Percentiles rank a stretch among this genome's conserved stretches.
phyloP scores from a whole-genome alignment of 2,888 invertebrate species.

The Dinocampus coccinellae region DNA sequence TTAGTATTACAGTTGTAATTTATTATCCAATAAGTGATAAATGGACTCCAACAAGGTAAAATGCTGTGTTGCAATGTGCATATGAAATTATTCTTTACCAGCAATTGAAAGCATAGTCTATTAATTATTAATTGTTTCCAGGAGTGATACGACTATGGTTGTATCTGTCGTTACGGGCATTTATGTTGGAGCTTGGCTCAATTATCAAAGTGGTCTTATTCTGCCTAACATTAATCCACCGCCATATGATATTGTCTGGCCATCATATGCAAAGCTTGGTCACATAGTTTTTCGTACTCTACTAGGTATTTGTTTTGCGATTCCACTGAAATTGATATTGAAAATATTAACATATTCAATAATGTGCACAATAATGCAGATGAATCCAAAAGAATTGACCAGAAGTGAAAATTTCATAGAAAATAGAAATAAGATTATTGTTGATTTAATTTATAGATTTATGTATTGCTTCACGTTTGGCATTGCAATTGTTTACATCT shows the following conservation, averaged over 20 bases:
- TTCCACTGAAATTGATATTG: constrained; percentile 77
- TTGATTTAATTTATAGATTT: constrained; percentile 88
- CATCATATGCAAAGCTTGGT: constrained; percentile 80
- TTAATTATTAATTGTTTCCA: constrained; percentile 70
- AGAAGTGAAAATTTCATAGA: constrained; percentile 77
- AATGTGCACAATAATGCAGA: constrained; percentile 78
- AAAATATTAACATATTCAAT: constrained; percentile 80
- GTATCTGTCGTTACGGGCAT: constrained; percentile 86
- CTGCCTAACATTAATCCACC: constrained; percentile 74
- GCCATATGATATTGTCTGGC: constrained; percentile 85
- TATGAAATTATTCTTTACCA: not conserved
- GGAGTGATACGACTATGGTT: constrained; percentile 92
- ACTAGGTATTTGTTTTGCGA: constrained; percentile 82
- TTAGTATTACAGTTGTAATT: constrained; percentile 79
- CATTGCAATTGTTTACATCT: constrained; percentile 80
- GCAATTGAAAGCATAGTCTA: too few species aligned
- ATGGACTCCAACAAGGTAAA: constrained; percentile 91
- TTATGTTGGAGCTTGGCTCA: constrained; percentile 85
- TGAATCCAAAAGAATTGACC: constrained; percentile 77
- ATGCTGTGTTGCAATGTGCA: not conserved
- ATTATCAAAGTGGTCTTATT: constrained; percentile 84
- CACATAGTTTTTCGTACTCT: constrained; percentile 78
- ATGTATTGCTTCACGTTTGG: constrained; percentile 85
- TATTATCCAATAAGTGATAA: constrained; percentile 86
- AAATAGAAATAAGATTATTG: constrained; percentile 80